Percentiles rank a stretch among this genome's conserved stretches.
These are phyloP conservation scores for Zosterops borbonicus DNA, from an alignment of 2,113 vertebrate species.

Conservation along the genomic window DNA sequence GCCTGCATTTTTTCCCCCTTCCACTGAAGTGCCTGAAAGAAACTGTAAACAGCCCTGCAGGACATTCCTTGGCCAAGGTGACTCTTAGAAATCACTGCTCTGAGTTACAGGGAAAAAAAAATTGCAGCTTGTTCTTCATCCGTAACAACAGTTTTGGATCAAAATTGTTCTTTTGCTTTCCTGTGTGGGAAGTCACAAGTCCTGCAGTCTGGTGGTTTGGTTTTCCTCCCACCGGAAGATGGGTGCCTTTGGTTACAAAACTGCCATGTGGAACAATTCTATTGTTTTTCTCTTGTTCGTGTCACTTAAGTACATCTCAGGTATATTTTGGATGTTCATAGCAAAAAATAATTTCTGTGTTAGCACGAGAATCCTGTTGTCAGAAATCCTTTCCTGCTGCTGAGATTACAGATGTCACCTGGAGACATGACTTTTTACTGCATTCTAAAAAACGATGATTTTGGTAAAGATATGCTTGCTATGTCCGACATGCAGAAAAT, in stretches of 20 bases:
- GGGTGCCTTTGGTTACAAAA: background rate
- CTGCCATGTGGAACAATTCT: background rate
- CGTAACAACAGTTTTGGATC: background rate
- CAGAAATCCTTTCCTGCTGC: background rate
- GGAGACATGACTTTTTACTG: accelerated
- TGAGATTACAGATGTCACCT: background rate
- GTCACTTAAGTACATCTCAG: background rate
- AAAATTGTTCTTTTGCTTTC: background rate
- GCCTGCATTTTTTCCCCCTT: background rate
- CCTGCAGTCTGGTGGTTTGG: background rate
- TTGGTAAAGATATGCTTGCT: background rate
- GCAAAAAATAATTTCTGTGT: background rate
- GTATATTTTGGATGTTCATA: background rate
- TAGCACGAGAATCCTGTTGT: background rate
- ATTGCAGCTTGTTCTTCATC: background rate
- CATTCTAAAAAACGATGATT: background rate
- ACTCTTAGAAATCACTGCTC: background rate
- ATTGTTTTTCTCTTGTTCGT: background rate
- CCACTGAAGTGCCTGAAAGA: background rate
- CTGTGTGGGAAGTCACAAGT: background rate
- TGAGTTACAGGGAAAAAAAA: background rate
- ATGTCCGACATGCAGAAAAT: background rate
- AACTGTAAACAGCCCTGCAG: background rate
- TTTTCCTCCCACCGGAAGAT: background rate
- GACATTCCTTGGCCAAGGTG: background rate